phyloP scores from a whole-genome alignment of 92 coral and sea anemone genomes.

The Umimayanthus chanpuru region DNA sequence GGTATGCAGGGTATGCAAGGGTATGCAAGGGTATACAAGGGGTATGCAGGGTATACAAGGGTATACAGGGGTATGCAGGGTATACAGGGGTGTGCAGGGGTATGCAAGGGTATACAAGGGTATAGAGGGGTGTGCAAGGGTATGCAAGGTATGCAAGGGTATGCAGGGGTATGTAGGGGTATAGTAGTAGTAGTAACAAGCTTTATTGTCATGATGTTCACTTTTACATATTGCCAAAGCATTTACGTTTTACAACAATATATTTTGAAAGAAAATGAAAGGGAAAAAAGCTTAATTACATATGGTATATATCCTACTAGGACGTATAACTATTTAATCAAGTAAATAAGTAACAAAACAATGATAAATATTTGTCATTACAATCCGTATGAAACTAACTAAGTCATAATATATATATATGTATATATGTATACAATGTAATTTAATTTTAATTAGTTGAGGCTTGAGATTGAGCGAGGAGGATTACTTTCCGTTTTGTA shows the following conservation, averaged over 20 bases:
- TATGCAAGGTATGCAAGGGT: too few species aligned
- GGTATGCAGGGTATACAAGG: too few species aligned
- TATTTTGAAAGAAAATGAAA: slow-evolving; percentile 4
- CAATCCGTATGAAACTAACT: slow-evolving; percentile 17
- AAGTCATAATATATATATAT: not conserved
- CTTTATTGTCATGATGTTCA: too few species aligned
- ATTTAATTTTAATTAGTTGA: not conserved
- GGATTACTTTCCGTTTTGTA: not conserved
- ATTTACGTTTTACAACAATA: slow-evolving; percentile 7
- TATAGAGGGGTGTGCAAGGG: too few species aligned
- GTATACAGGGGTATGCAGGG: too few species aligned
- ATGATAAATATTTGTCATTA: slow-evolving; percentile 18
- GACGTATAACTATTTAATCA: slow-evolving; percentile 15
- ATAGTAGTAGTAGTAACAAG: too few species aligned
- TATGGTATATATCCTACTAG: too few species aligned
- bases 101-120: too few species aligned
- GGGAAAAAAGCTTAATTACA: not conserved
- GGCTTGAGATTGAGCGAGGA: slow-evolving; percentile 33
- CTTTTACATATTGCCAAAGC: slow-evolving; percentile 15
- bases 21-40: too few species aligned
- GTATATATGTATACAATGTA: not conserved
- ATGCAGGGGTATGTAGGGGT: too few species aligned
- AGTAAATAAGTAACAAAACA: slow-evolving; percentile 23
- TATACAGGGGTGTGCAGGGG: too few species aligned
- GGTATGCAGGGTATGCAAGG: too few species aligned